These are phyloP conservation scores for Dasypolia templi DNA, from an alignment of 2,888 invertebrate genomes.

Conservation along the genomic window DNA sequence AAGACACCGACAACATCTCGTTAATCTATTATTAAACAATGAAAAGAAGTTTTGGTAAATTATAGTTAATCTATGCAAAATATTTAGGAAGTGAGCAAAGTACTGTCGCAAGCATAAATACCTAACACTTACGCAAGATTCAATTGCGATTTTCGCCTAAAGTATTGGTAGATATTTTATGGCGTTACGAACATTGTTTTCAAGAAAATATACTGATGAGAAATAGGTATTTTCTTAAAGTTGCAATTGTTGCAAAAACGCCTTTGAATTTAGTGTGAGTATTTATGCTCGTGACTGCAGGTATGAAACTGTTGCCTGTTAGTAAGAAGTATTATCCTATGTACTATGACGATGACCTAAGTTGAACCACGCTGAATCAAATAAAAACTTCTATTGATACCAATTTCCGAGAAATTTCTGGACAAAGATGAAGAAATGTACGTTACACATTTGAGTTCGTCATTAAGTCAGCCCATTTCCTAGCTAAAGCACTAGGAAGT, in stretches of 20 bases:
- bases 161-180: background rate
- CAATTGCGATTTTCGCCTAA: background rate
- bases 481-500: no score
- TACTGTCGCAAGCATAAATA: background rate
- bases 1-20: background rate
- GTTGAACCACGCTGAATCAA: constrained; percentile 3
- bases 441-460: background rate
- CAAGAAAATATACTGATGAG: no score
- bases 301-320: background rate
- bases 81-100: background rate
- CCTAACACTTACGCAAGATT: background rate
- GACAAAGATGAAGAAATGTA: background rate
- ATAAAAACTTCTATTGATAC: constrained; percentile 9
- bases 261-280: background rate
- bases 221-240: background rate
- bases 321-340: background rate
- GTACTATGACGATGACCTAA: background rate
- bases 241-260: background rate
- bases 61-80: background rate
- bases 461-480: no score
- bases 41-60: background rate
- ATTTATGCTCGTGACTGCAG: background rate
- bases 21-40: background rate
- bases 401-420: constrained; percentile 5
- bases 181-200: no score